Conservation (phyloP, 2,113 vertebrate genomes). For the Beaufortia kweichowensis region DNA sequence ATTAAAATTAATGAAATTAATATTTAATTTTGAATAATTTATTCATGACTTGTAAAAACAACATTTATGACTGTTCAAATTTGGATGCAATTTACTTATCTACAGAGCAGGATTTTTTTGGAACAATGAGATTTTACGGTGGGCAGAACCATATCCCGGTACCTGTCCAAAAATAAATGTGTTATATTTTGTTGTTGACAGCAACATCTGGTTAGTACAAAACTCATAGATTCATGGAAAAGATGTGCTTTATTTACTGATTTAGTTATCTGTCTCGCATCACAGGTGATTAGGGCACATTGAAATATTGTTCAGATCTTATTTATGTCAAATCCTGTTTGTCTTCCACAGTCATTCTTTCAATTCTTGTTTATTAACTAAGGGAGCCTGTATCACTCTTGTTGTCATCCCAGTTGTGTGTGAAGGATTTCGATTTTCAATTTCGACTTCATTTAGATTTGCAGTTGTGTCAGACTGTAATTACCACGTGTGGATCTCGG, state of each 20-base stretch:
- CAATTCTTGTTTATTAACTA: constrained; percentile 1
- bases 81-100: too few relatives aligned
- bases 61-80: too few relatives aligned
- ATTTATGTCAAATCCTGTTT: not conserved
- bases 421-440: constrained; percentile 20
- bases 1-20: too few relatives aligned
- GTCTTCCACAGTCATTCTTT: not conserved
- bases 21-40: too few relatives aligned
- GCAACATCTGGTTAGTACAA: not conserved
- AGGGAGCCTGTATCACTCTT: not conserved
- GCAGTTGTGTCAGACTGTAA: constrained; percentile 16
- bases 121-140: too few relatives aligned
- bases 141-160: too few relatives aligned
- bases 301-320: not conserved
- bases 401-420: not conserved
- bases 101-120: too few relatives aligned
- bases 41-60: too few relatives aligned
- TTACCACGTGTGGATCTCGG: not conserved
- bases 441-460: constrained; percentile 32
- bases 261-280: not conserved
- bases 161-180: too few relatives aligned
- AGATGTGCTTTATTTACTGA: not conserved
- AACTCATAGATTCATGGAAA: not conserved
- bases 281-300: not conserved
- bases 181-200: not conserved